A percentile compares a stretch with the other conserved stretches of the same genome.
Evolutionary conservation across 64 coral and sea anemone genomes (phyloP).

Genomic region (Orbicella faveolata): DNA sequence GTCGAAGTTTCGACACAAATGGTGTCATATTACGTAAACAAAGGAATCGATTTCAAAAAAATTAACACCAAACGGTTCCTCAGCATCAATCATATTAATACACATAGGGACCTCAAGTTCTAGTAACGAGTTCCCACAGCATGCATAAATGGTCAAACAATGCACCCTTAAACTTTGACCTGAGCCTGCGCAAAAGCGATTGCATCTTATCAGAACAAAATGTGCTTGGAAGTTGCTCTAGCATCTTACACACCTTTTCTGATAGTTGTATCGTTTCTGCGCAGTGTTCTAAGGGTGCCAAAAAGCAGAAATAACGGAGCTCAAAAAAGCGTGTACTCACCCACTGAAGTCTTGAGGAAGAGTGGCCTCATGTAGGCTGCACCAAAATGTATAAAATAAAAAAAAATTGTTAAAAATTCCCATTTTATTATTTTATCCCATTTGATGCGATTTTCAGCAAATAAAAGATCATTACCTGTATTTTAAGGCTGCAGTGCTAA

Average conservation of each 20-base stretch:
- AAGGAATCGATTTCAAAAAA: conserved; percentile 23
- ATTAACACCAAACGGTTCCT: conserved; percentile 9
- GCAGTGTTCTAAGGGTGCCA: not conserved
- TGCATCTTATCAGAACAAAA: not conserved
- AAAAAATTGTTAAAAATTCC: too few species aligned
- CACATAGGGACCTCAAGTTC: not conserved
- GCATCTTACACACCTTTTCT: not conserved
- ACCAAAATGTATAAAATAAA: too few species aligned
- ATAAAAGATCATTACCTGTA: too few species aligned
- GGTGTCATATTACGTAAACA: not conserved
- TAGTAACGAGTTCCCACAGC: not conserved
- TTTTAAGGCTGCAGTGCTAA: too few species aligned
- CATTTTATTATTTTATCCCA: too few species aligned
- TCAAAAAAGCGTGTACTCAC: too few species aligned
- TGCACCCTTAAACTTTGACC: conserved; percentile 21
- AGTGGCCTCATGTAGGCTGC: too few species aligned
- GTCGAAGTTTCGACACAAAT: not conserved
- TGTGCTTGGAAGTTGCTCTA: not conserved
- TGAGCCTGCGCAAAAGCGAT: conserved; percentile 12
- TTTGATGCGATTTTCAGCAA: too few species aligned
- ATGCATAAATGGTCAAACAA: not conserved
- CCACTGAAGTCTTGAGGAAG: too few species aligned
- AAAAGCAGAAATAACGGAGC: not conserved
- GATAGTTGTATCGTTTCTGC: too few species aligned
- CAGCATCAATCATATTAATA: not conserved